Evolutionary conservation across 2,113 vertebrate species (phyloP), one percentile per base, ranked within the genome.

Genomic region (Egretta garzetta): DNA sequence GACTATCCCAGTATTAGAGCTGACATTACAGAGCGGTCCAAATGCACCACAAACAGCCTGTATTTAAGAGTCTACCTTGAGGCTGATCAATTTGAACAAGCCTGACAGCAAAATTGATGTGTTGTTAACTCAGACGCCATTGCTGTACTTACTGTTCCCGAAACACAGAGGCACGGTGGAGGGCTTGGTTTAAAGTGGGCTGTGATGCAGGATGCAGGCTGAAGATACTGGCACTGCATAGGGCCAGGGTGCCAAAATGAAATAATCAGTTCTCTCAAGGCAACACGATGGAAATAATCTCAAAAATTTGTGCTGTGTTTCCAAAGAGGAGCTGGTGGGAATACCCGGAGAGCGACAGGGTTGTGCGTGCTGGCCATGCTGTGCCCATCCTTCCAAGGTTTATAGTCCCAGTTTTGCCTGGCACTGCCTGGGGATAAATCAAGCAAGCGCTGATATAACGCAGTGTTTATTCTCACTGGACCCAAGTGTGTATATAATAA

Each of bases 121-220:
- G 1, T 35, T 7, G 3, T 11, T 72, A 49, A 7, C 45, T 41
- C 28, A 33, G 70, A n/a, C 0, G 1, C n/a, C 66, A 10, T 26
- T 72, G 32, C 67, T 52, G 47, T 26, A 8, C 58, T 70, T 49
- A 26, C 37, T 59, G 71, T 28, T 77, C 3, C 4, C 5, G 56
- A 43, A 30, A 32, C 1, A 11, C 22, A 0, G 0, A 0, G 0
- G 7, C 1, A 4, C 56, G 20, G 26, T 9, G 43, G 5, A 35
- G 53, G 43, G 33, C 58, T 28, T 2, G 8, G 26, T 33, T 80
- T 56, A 16, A 33, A 56, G 63, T 3, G 1, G 72, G 21, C 18
- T 68, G 76, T 35, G 62, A 18, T 41, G 49, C 67, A 24, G 60
- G 52, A 35, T 2, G 0, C 7, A 8, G 43, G 30, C 28, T 63